Evolutionary conservation across 1,140 invertebrate species (phyloP).

Genomic region (Drosophila rufa): DNA sequence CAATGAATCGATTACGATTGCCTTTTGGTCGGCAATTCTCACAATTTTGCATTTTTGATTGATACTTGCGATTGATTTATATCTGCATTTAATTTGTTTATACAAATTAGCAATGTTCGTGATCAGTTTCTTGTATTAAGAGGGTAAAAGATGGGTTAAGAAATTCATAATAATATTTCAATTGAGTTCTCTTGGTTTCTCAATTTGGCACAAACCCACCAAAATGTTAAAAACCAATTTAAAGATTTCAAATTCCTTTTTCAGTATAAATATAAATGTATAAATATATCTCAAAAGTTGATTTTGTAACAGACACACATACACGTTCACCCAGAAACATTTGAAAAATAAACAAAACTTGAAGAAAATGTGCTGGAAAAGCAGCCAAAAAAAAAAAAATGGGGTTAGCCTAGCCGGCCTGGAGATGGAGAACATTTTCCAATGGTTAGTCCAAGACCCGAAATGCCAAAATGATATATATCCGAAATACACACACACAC

Average conservation of each 20-base stretch:
- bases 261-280: slow-evolving; percentile 4
- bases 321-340: background rate
- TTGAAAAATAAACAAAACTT: slow-evolving; percentile 40
- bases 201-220: slow-evolving; percentile 6
- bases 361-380: slow-evolving; percentile 10
- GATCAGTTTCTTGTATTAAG: too few species aligned
- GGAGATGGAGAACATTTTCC: slow-evolving; percentile 10
- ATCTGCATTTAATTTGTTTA: background rate
- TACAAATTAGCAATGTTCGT: too few species aligned
- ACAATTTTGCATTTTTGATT: background rate
- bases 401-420: slow-evolving; percentile 8
- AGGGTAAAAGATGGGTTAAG: too few species aligned
- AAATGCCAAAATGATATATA: slow-evolving; percentile 19
- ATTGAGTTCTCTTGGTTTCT: background rate
- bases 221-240: background rate
- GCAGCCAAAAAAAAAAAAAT: slow-evolving; percentile 2
- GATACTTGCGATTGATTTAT: too few species aligned
- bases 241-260: slow-evolving; percentile 4
- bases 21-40: background rate
- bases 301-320: slow-evolving; percentile 26
- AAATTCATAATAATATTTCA: background rate
- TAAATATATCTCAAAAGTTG: slow-evolving; percentile 16
- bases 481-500: background rate
- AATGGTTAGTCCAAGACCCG: slow-evolving; percentile 16
- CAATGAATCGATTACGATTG: slow-evolving; percentile 11